Base-by-base conservation (phyloP, 2,888 invertebrate species). In the Furcula furcula region DNA sequence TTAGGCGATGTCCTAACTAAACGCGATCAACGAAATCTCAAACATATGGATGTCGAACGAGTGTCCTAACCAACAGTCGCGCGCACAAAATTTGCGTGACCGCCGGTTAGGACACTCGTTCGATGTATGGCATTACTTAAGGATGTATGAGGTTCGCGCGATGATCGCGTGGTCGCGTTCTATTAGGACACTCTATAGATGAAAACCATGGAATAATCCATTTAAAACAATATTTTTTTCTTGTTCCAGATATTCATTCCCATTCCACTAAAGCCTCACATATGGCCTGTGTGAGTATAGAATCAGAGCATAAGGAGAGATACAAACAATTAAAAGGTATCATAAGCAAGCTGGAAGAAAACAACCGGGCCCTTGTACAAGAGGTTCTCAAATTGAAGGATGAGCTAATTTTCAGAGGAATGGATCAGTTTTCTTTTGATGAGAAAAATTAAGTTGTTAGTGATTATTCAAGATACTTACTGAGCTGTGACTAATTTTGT, bases 331-430 rank as follows among this genome's bases (percentile, higher is more conserved):
- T 56, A 18, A 55, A 58, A 40, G 42, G 29, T 13, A 31, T 49
- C 4, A 48, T 58, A 22, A 48, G 31, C 16, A 56, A 55, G 40
- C 18, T 56, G 33, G 59, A 56, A 19, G 44, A 46, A 4, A 56
- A 58, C 27, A 56, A 56, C 35, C 55, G 55, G 31, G 34, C 40
- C 35, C 36, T 56, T 21, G 22, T 58, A 11, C 40, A 58, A 43
- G 55, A 56, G 46, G 55, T 56, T 15, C 43, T 58, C 4, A 45
- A 51, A 36, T 29, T 81, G 4, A 81, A 82, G 43, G 80, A 82
- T 38, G 76, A 77, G 43, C 55, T 81, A 9, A 57, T 82, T 16
- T 50, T 65, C 12, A 52, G 49, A 33, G 70, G 66, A 31, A 49
- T 70, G 30, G 55, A 60, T 11, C 51, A 55, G 22, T 58, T 62